These are phyloP conservation scores for Apodemia hepburni DNA, from an alignment of 2,888 invertebrate species.

Conservation along the genomic window DNA sequence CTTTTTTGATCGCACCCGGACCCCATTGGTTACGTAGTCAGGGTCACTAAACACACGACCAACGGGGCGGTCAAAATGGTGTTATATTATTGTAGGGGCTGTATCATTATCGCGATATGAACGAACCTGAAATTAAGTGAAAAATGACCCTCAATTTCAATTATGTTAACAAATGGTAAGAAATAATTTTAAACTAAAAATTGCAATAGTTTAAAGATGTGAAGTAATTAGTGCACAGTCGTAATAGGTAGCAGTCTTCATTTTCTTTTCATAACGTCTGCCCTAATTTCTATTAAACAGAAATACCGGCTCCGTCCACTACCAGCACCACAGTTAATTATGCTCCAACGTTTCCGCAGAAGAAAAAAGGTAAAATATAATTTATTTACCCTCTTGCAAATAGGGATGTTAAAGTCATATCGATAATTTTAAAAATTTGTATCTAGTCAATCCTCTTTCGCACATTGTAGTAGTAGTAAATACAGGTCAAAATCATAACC, in stretches of 20 bases:
- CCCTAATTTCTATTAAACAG: slow-evolving; percentile 66
- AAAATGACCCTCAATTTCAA: too few species aligned
- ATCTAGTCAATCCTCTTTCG: too few species aligned
- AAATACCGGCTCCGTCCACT: slow-evolving; percentile 92
- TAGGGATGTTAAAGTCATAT: not conserved
- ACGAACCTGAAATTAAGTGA: too few species aligned
- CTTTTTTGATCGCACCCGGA: too few species aligned
- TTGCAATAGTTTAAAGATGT: slow-evolving; percentile 9
- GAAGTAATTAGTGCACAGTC: slow-evolving; percentile 11
- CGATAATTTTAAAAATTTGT: slow-evolving; percentile 2
- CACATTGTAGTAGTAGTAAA: too few species aligned
- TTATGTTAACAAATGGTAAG: not conserved
- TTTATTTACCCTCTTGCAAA: slow-evolving; percentile 13
- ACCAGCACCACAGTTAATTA: slow-evolving; percentile 79
- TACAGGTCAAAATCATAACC: too few species aligned
- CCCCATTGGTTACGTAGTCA: too few species aligned
- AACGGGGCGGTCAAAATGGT: too few species aligned
- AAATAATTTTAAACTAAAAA: slow-evolving; percentile 17
- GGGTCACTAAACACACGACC: too few species aligned
- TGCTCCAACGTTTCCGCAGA: slow-evolving; percentile 78
- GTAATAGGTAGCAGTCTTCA: slow-evolving; percentile 27
- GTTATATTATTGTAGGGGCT: too few species aligned
- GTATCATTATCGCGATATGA: too few species aligned
- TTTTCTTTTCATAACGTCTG: slow-evolving; percentile 22
- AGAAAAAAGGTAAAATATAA: slow-evolving; percentile 81